Evolutionary conservation across 2,888 invertebrate species (phyloP), one percentile per base, ranked within the genome.

Genomic region (Rhingia rostrata): DNA sequence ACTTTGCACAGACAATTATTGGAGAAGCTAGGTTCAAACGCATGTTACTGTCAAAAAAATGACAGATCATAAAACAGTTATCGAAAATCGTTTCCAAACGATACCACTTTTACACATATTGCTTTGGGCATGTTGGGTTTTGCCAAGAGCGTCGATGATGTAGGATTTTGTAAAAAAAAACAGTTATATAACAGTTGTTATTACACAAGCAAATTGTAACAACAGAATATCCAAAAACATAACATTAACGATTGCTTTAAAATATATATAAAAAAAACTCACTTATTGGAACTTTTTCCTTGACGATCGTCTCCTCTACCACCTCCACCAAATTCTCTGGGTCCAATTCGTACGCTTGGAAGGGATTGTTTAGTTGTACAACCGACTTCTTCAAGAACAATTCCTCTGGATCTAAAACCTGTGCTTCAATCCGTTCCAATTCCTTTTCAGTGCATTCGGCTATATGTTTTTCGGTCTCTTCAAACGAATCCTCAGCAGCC

Each of bases 251-350:
- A 12, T 49, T 22, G 22, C 22, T 22, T 22, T 22, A 9, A 51
- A 63, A 22, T 30, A 22, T 6, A 37, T n/a, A n/a, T n/a, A 12
- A 53, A 14, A 32, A 10, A 35, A 7, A 78, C 84, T 84, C 43
- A 84, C 84, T 74, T 79, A 74, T 74, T 80, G 54, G 49, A 33
- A 84, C 74, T 32, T 75, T 64, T 22, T 84, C 84, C 84, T 84
- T 84, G 30, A 84, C 37, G 10, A 84, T 84, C 7, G 60, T 10
- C 9, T 73, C 74, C 49, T 84, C 84, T 9, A 54, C 69, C 1
- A 84, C 75, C 51, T 84, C 84, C 6, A 66, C 74, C 22, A 84
- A 35, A 53, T 83, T 58, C 39, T 83, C 83, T 6, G 73, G 73
- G 12, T 83, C 73, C 1, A 61, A 49, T 9, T 49, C 70, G 43